phyloP scores from a whole-genome alignment of 2,888 invertebrate species.

The Podotricha telesiphe region DNA sequence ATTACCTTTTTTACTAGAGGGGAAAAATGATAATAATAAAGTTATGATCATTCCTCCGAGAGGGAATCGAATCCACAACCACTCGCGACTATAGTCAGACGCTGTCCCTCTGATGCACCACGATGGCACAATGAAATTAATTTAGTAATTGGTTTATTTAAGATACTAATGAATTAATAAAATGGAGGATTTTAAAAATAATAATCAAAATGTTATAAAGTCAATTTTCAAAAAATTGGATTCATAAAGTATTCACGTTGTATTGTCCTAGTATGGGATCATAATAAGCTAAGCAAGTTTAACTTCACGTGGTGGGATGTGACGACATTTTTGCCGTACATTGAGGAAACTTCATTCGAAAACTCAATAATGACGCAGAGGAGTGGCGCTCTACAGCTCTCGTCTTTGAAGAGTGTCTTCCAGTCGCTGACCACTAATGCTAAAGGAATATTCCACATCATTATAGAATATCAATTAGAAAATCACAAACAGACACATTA shows the following conservation, averaged over 20 bases:
- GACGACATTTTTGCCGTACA: constrained; percentile 92
- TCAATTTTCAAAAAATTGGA: no score
- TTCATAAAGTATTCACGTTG: not conserved
- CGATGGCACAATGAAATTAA: no score
- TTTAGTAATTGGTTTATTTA: no score
- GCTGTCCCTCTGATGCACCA: no score
- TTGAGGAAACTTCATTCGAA: constrained; percentile 93
- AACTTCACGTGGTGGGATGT: constrained; percentile 96
- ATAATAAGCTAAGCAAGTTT: constrained; percentile 91
- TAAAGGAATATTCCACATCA: constrained; percentile 91
- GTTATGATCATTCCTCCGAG: no score
- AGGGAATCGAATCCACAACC: no score
- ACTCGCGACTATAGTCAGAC: no score
- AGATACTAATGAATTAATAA: no score
- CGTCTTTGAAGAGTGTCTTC: constrained; percentile 95
- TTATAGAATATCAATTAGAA: constrained; percentile 92
- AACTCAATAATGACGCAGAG: constrained; percentile 92
- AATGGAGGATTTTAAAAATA: no score
- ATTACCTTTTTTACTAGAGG: no score
- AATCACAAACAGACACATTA: constrained; percentile 88
- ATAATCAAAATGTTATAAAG: no score
- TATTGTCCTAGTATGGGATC: constrained; percentile 91
- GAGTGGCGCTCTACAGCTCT: constrained; percentile 89
- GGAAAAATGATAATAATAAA: no score
- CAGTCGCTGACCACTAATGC: constrained; percentile 95